Evolutionary conservation across 1,140 invertebrate genomes (phyloP), one percentile per base, ranked within the genome.

Genomic region (Drosophila ambigua): DNA sequence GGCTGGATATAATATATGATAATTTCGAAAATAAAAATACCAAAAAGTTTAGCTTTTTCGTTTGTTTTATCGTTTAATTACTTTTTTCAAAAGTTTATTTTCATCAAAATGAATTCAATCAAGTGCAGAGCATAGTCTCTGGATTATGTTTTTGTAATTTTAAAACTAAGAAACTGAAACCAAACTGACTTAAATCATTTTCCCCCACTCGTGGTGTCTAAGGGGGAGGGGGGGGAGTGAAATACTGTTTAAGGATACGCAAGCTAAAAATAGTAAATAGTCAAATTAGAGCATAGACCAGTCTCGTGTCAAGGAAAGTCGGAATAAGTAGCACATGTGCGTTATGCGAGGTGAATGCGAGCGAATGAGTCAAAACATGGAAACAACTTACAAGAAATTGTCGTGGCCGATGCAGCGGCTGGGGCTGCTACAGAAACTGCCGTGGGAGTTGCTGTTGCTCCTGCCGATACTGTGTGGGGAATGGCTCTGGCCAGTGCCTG

Each of bases 301-400:
- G 45, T 78, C 77, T 79, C 49, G 54, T 61, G 48, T 66, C 43
- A 63, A 68, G 59, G 55, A 50, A 72, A 77, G 68, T 81, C 49
- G 64, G 13, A 53, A 26, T 26, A 64, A 6, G 15, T 15, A 44
- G 51, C 28, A 55, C 26, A 20, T 4, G 4, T 24, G 23, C 51
- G 69, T 20, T 48, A 48, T 57, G 11, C 35, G 26, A 43, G 35
- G 48, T 43, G 50, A 69, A 35, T 52, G 51, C 52, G 57, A 62
- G 60, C 16, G 52, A 39, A 63, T 46, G 44, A 61, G 15, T 53
- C 20, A 61, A 66, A 67, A 75, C 63, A 89, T 75, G 69, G 65
- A 60, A 68, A 72, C 72, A 90, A 91, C 90, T 91, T 91, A 91
- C 90, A 91, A 91, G 90, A 91, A 90, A 90, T 85, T 85, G 88